Evolutionary conservation across 1,140 invertebrate genomes (phyloP).

Genomic region (Lysiphlebus fabarum): DNA sequence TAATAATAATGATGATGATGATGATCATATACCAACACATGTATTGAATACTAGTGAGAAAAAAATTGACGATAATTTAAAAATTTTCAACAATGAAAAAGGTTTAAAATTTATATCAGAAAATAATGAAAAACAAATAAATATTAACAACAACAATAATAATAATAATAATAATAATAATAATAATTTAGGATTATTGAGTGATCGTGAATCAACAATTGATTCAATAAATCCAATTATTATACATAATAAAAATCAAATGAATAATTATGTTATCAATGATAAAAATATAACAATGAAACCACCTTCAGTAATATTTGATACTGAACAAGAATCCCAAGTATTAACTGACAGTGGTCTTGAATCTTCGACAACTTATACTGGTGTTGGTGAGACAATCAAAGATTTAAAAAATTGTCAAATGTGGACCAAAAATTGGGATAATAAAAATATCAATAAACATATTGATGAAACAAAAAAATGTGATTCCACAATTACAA

Average conservation of each 20-base stretch:
- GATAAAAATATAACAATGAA: slow-evolving; percentile 11
- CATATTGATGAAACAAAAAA: not conserved
- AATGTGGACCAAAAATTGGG: slow-evolving; percentile 20
- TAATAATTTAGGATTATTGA: not conserved
- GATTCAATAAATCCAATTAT: not conserved
- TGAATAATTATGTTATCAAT: slow-evolving; percentile 14
- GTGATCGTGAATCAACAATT: too few relatives aligned
- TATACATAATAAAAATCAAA: not conserved
- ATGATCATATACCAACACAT: too few relatives aligned
- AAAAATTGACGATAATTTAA: too few relatives aligned
- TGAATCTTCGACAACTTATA: slow-evolving; percentile 27
- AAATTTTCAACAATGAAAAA: too few relatives aligned
- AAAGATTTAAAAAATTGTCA: slow-evolving; percentile 18
- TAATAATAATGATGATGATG: too few relatives aligned
- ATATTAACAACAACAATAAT: not conserved
- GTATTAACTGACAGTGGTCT: slow-evolving; percentile 27
- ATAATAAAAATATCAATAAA: slow-evolving; percentile 2
- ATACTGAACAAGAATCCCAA: slow-evolving; percentile 23
- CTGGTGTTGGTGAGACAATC: slow-evolving; percentile 16
- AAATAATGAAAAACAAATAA: not conserved
- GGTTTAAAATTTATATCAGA: not conserved
- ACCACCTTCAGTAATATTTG: slow-evolving; percentile 16
- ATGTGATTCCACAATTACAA: too few relatives aligned
- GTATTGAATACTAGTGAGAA: too few relatives aligned
- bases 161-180: not conserved